Conservation (phyloP, 2,888 invertebrate genomes). For the Amaurobius ferox region DNA sequence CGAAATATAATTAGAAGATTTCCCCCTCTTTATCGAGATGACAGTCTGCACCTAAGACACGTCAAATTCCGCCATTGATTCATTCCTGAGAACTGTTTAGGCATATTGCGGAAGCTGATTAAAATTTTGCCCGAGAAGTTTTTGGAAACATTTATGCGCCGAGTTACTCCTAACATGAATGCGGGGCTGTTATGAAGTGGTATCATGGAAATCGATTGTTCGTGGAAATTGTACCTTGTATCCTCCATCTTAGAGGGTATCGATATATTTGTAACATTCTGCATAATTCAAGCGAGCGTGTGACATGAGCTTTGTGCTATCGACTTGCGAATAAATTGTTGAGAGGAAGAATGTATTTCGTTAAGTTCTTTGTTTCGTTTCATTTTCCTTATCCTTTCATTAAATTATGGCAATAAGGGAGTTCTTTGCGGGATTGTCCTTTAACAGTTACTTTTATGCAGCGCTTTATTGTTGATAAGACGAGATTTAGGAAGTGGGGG, state of each 20-base stretch:
- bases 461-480: neutral
- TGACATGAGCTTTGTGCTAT: slow-evolving; percentile 18
- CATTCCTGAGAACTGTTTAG: slow-evolving; percentile 11
- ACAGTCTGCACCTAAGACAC: no score
- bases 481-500: neutral
- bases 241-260: slow-evolving; percentile 23
- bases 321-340: slow-evolving; percentile 52
- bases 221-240: slow-evolving; percentile 30
- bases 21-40: no score
- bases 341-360: neutral
- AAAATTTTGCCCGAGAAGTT: slow-evolving; percentile 49
- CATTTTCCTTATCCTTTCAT: slow-evolving; percentile 29
- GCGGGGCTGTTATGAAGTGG: neutral
- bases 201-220: slow-evolving; percentile 32
- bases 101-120: slow-evolving; percentile 40
- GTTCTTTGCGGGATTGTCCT: slow-evolving; percentile 20
- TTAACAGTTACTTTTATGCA: slow-evolving; percentile 7
- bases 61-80: slow-evolving; percentile 30
- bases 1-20: no score
- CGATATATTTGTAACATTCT: slow-evolving; percentile 53
- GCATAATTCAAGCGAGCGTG: slow-evolving; percentile 46
- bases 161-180: slow-evolving; percentile 10
- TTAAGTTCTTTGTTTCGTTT: slow-evolving; percentile 26
- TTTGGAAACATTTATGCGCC: slow-evolving; percentile 28
- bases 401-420: slow-evolving; percentile 9